Evolutionary conservation across 2,113 vertebrate species (phyloP), one percentile per base, ranked within the genome.

Genomic region (Haliaeetus leucogaster): DNA sequence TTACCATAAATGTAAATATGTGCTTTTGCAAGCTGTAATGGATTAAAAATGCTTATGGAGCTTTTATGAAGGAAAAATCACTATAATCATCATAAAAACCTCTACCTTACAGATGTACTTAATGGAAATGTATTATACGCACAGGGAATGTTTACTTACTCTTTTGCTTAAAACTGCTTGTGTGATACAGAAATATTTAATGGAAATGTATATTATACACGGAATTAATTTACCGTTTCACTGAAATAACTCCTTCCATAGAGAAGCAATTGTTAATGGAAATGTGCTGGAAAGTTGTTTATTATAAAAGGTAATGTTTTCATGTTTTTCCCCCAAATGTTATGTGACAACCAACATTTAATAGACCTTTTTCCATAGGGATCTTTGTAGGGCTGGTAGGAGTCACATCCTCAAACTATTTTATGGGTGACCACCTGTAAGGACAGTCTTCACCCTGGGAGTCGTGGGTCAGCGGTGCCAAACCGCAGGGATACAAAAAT

Each of bases 401-500:
- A 22, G 15, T 38, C 6, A 1, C 5, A n/a, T 17, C 63, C 62
- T 43, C 55, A 16, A 21, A 9, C 13, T 16, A 3, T 38, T 62
- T 42, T 12, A 9, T 42, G 0, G 3, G 40, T 19, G 45, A 42
- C 7, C 17, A 2, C 8, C 15, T 32, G 68, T 48, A 36, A 55
- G 40, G 34, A 45, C 16, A 13, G 10, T 0, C 1, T 13, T 67
- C 34, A 25, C 38, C 40, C 20, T 16, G 12, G n/a, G 72, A 63
- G 21, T 3, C 1, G 0, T 4, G 34, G 45, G 32, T 13, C 13
- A 38, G 38, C 0, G 1, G 8, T 9, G 6, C 25, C 5, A 2
- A 50, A 55, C 12, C 1, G 2, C 2, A 2, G 23, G 16, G 13
- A 9, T 30, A 55, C 21, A 11, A 68, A 68, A 74, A 27, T 4